Evolutionary conservation across 2,888 invertebrate species (phyloP).

Genomic region (Drosophila mimica): DNA sequence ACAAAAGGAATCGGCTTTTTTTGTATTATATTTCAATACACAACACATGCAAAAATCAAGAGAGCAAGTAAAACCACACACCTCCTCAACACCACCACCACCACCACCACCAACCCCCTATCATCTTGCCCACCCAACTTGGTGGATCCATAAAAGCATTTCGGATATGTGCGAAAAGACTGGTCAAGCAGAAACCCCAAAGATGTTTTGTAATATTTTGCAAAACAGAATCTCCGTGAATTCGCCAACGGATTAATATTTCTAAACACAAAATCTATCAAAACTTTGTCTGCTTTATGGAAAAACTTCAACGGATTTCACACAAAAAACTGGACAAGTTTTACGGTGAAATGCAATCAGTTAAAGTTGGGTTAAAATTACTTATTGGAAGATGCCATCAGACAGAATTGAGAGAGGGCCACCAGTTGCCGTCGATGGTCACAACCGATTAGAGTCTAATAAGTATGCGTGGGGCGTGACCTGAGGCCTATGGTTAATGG

Average conservation of each 20-base stretch:
- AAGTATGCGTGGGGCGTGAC: constrained; percentile 76
- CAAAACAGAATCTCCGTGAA: neutral
- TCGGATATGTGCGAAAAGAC: neutral
- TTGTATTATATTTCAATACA: constrained; percentile 28
- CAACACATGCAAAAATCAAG: constrained; percentile 6
- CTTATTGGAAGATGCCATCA: constrained; percentile 22
- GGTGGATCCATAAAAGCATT: neutral
- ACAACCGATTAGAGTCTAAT: constrained; percentile 77
- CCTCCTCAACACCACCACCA: neutral
- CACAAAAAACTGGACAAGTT: neutral
- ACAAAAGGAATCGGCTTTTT: constrained; percentile 33
- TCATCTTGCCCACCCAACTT: neutral
- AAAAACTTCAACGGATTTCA: neutral
- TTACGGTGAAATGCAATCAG: neutral
- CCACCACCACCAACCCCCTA: too few relatives aligned
- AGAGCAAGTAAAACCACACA: neutral
- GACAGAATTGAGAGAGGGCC: constrained; percentile 31
- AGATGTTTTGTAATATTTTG: neutral
- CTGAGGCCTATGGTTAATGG: constrained; percentile 68
- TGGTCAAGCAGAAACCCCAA: constrained; percentile 3
- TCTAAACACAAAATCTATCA: neutral
- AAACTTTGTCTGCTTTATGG: neutral
- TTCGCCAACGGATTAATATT: neutral
- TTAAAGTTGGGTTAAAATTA: neutral
- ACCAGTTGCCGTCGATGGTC: constrained; percentile 74